A percentile compares a stretch with the other conserved stretches of the same genome.
These are phyloP conservation scores for Lutjanus campechanus DNA, from an alignment of 2,797 vertebrate genomes.

Conservation along the genomic window DNA sequence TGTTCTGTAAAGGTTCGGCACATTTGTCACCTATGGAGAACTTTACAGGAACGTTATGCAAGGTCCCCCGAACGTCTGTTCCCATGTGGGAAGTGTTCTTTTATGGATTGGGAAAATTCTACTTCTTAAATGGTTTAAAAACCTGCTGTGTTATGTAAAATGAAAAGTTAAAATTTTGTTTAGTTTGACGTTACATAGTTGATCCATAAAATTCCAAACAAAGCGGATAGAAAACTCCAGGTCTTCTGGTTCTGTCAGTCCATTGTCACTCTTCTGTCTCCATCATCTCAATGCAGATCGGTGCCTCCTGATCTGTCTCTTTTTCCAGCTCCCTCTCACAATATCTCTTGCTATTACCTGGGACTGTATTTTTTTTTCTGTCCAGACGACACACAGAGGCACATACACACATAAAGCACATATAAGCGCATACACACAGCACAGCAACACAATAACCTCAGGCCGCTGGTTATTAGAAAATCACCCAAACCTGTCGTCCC, in stretches of 20 bases:
- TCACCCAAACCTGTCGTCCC: constrained; percentile 85
- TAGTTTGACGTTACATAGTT: background rate
- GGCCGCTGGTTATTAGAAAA: constrained; percentile 92
- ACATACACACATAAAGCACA: constrained; percentile 62
- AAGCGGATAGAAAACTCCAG: constrained; percentile 5
- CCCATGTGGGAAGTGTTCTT: background rate
- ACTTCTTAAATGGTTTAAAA: too few species aligned
- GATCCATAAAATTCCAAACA: background rate
- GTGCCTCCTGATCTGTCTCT: constrained; percentile 24
- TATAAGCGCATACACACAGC: constrained; percentile 66
- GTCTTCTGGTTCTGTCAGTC: constrained; percentile 1
- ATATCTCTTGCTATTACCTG: constrained; percentile 64
- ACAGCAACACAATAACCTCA: constrained; percentile 85
- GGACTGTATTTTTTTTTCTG: constrained; percentile 52
- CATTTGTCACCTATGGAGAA: too few species aligned
- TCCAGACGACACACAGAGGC: constrained; percentile 50
- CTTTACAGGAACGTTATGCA: too few species aligned
- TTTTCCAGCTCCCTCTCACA: constrained; percentile 38
- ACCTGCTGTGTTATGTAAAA: background rate
- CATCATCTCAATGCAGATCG: constrained; percentile 46
- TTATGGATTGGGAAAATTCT: background rate
- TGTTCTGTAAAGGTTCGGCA: too few species aligned
- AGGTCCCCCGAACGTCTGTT: too few species aligned
- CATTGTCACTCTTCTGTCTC: constrained; percentile 21
- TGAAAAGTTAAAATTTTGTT: background rate